These are phyloP conservation scores for Lutraria lutraria DNA, from an alignment of 2,888 invertebrate species.

Conservation along the genomic window DNA sequence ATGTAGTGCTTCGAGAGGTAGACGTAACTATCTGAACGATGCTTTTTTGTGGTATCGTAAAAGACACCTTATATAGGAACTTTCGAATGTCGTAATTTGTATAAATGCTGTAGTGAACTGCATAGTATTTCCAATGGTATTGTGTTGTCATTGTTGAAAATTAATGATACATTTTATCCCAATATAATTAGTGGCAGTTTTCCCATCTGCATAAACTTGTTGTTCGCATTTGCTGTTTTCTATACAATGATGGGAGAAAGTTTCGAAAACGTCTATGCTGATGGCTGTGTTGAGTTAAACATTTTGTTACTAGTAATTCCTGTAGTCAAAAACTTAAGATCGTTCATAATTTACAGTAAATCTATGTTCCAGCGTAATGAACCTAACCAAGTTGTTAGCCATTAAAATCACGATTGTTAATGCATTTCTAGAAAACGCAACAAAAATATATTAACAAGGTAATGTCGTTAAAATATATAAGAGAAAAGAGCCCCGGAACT, in stretches of 20 bases:
- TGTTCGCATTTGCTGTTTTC: slow-evolving; percentile 29
- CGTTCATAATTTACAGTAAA: slow-evolving; percentile 7
- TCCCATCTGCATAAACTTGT: slow-evolving; percentile 16
- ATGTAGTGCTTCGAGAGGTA: too few species aligned
- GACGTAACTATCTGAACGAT: too few species aligned
- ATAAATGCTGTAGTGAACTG: too few species aligned
- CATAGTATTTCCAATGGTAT: neutral
- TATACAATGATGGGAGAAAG: slow-evolving; percentile 26
- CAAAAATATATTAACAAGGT: too few species aligned
- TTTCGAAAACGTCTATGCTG: slow-evolving; percentile 29
- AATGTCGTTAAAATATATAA: too few species aligned
- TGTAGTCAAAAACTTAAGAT: neutral
- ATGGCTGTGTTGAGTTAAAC: slow-evolving; percentile 18
- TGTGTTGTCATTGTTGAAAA: neutral
- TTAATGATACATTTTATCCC: neutral
- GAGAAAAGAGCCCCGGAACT: too few species aligned
- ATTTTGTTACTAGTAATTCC: neutral
- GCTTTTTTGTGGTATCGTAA: too few species aligned
- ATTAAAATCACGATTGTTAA: neutral
- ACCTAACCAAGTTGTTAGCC: neutral
- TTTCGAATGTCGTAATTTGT: too few species aligned
- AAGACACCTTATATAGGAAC: too few species aligned
- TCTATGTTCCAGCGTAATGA: slow-evolving; percentile 19
- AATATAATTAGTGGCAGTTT: neutral
- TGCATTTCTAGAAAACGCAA: neutral